Evolutionary conservation across 37 sponge, comb jelly and placozoan genomes (phyloP), one percentile per base, ranked within the genome.

Genomic region (Crambe crambe): DNA sequence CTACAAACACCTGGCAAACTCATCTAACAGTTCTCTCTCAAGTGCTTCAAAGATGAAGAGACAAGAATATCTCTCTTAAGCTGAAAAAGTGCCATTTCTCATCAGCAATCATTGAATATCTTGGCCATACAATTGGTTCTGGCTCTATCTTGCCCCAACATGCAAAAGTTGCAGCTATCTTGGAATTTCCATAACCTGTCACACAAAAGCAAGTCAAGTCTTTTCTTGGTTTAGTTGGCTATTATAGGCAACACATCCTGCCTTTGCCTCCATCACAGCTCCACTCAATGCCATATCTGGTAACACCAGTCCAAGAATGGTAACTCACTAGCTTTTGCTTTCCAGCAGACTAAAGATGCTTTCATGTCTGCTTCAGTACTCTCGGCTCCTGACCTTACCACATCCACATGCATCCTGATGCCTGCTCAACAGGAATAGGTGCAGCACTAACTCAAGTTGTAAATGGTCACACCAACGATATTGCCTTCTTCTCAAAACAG

Each of bases 221-320:
- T 12, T 47, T 47, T 12, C 12, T 47, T 15, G 6, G 51, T 15
- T 12, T 47, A 15, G 12, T 12, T 47, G 51, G 51, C 10, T 47
- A 47, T 12, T 47, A 47, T n/a, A 68, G 80, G 56, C 56, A 73
- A 51, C 87, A 87, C 44, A 87, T 87, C n/a, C 83, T 83, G 2
- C 31, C 75, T 25, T 90, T 75, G n/a, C n/a, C n/a, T n/a, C n/a
- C n/a, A n/a, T n/a, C n/a, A n/a, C n/a, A n/a, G n/a, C n/a, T n/a
- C n/a, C n/a, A n/a, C n/a, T n/a, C n/a, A n/a, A n/a, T n/a, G n/a
- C n/a, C n/a, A n/a, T n/a, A n/a, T n/a, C n/a, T n/a, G n/a, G n/a
- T n/a, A n/a, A n/a, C n/a, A n/a, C n/a, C n/a, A n/a, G n/a, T n/a
- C n/a, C n/a, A n/a, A n/a, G n/a, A n/a, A n/a, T n/a, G n/a, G n/a